phyloP scores from a whole-genome alignment of 2,797 vertebrate genomes.

The Galago senegalensis region DNA sequence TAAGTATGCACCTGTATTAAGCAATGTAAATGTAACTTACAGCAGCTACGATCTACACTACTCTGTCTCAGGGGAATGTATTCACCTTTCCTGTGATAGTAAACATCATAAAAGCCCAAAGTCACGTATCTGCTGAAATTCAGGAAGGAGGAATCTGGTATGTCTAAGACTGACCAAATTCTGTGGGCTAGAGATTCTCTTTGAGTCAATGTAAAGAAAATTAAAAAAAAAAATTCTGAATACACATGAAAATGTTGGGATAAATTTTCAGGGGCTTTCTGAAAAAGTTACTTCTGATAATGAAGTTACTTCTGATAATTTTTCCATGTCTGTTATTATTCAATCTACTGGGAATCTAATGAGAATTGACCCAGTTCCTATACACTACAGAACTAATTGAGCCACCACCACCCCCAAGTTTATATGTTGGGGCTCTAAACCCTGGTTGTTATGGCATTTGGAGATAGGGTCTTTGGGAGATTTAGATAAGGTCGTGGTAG shows the following conservation, averaged over 20 bases:
- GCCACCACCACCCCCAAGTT: background rate
- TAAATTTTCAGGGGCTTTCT: background rate
- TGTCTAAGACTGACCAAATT: background rate
- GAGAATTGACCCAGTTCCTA: background rate
- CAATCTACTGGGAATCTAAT: background rate
- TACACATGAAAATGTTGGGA: background rate
- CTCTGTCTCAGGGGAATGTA: slow-evolving; percentile 7
- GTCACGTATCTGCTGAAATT: background rate
- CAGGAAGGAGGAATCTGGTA: background rate
- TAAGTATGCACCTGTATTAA: background rate
- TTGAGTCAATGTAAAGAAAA: background rate
- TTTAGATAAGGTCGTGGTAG: background rate
- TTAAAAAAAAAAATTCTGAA: background rate
- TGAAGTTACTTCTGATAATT: background rate
- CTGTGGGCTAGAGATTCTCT: background rate
- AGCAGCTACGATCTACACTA: background rate
- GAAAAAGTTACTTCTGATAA: background rate
- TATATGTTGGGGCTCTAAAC: background rate
- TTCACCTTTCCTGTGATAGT: background rate
- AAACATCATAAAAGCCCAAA: background rate
- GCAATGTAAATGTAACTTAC: background rate
- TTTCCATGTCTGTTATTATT: background rate
- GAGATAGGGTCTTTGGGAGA: background rate
- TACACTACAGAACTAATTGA: background rate
- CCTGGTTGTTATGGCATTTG: background rate